A percentile compares a stretch with the other conserved stretches of the same genome.
These are phyloP conservation scores for Melanargia galathea DNA, from an alignment of 2,888 invertebrate genomes.

Conservation along the genomic window DNA sequence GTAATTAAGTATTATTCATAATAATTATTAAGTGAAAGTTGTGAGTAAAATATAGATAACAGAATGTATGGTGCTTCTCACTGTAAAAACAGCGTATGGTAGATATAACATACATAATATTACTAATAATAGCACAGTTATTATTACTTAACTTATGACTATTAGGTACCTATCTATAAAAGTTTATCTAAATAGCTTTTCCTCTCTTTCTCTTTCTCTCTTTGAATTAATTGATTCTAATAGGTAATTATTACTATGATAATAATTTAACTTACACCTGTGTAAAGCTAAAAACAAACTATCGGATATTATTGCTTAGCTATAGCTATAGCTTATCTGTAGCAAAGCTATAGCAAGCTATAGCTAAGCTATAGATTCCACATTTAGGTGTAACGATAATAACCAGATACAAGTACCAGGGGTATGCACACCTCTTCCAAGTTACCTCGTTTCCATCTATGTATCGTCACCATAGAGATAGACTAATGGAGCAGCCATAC, in stretches of 20 bases:
- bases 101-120: not conserved
- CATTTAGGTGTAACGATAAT: too few species aligned
- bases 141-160: conserved; percentile 17
- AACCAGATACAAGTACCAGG: too few species aligned
- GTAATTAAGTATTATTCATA: conserved; percentile 64
- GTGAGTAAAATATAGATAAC: conserved; percentile 68
- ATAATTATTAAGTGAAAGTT: conserved; percentile 60
- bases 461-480: too few species aligned
- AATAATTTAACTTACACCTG: not conserved
- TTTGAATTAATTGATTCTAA: not conserved
- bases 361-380: too few species aligned
- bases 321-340: too few species aligned
- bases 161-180: conserved; percentile 37
- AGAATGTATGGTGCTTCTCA: conserved; percentile 74
- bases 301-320: too few species aligned
- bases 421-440: too few species aligned
- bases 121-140: conserved; percentile 1
- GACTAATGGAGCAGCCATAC: too few species aligned
- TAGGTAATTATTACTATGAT: not conserved
- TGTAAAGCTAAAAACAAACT: too few species aligned
- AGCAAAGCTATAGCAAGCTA: too few species aligned
- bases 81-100: conserved; percentile 45
- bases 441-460: too few species aligned
- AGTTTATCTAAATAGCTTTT: conserved; percentile 45
- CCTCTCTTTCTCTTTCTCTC: conserved; percentile 40